A percentile compares a stretch with the other conserved stretches of the same genome.
Conservation (phyloP, 1,140 invertebrate species). For the Chelonus insularis region DNA sequence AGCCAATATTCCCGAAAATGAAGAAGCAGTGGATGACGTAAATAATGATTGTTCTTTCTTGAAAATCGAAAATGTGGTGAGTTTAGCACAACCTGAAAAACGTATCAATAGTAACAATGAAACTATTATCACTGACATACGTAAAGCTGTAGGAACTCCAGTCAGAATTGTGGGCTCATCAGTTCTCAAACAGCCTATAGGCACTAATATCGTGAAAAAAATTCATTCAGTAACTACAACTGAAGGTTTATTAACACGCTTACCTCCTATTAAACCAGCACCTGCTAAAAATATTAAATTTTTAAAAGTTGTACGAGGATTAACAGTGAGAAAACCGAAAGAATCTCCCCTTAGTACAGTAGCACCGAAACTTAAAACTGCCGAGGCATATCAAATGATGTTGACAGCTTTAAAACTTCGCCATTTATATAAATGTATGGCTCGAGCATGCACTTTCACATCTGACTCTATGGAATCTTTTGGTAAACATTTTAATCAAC, state of each 20-base stretch:
- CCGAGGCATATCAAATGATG: constrained; percentile 46
- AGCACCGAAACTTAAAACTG: constrained; percentile 40
- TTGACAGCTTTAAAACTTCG: constrained; percentile 43
- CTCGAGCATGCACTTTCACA: constrained; percentile 58
- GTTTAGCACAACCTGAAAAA: constrained; percentile 41
- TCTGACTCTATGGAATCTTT: constrained; percentile 51
- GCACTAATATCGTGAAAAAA: constrained; percentile 47
- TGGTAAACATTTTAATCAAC: constrained; percentile 52
- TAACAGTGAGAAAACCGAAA: constrained; percentile 28
- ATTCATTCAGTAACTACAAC: neutral
- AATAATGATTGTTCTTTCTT: constrained; percentile 48
- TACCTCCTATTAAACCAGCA: too few species aligned
- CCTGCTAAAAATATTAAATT: constrained; percentile 35
- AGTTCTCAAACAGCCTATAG: constrained; percentile 43
- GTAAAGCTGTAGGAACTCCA: constrained; percentile 45
- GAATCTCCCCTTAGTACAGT: constrained; percentile 17
- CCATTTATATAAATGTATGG: constrained; percentile 66
- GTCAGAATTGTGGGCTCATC: constrained; percentile 38
- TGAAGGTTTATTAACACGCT: constrained; percentile 29
- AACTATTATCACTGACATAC: constrained; percentile 43
- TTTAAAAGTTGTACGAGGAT: constrained; percentile 33
- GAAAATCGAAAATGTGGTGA: constrained; percentile 54
- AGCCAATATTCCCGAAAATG: too few species aligned
- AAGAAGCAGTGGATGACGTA: too few species aligned
- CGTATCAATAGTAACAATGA: constrained; percentile 26